A percentile compares a stretch with the other conserved stretches of the same genome.
Conservation (phyloP, 2,888 invertebrate genomes). For the Julus scandinavius region DNA sequence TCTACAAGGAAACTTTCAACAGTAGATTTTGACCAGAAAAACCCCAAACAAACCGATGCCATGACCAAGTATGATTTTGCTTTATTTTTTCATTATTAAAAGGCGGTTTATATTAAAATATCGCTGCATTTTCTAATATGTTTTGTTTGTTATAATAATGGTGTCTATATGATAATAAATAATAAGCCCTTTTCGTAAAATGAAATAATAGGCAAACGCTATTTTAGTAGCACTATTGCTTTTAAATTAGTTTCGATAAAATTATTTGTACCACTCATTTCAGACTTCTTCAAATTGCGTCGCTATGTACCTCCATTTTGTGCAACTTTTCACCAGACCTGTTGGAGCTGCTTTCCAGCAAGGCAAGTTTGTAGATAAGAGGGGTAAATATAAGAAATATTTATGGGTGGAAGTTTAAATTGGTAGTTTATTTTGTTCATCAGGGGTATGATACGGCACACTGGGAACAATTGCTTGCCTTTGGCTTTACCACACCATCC, state of each 20-base stretch:
- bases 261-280: background rate
- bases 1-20: slow-evolving; percentile 51
- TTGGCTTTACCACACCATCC: slow-evolving; percentile 65
- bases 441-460: slow-evolving; percentile 63
- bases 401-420: background rate
- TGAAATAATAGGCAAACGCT: background rate
- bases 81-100: no score
- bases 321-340: slow-evolving; percentile 65
- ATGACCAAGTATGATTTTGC: background rate
- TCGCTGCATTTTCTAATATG: no score
- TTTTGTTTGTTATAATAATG: no score
- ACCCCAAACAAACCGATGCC: slow-evolving; percentile 10
- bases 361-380: background rate
- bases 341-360: slow-evolving; percentile 65
- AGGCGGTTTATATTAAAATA: no score
- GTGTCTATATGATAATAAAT: background rate
- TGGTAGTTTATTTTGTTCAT: background rate
- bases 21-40: slow-evolving; percentile 8
- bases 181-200: background rate
- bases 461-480: slow-evolving; percentile 64
- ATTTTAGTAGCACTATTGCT: no score
- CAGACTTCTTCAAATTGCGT: background rate
- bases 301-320: slow-evolving; percentile 62
- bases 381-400: no score
- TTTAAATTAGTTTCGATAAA: background rate